These are phyloP conservation scores for Trichoplusia ni DNA, from an alignment of 1,140 invertebrate genomes.

Conservation along the genomic window DNA sequence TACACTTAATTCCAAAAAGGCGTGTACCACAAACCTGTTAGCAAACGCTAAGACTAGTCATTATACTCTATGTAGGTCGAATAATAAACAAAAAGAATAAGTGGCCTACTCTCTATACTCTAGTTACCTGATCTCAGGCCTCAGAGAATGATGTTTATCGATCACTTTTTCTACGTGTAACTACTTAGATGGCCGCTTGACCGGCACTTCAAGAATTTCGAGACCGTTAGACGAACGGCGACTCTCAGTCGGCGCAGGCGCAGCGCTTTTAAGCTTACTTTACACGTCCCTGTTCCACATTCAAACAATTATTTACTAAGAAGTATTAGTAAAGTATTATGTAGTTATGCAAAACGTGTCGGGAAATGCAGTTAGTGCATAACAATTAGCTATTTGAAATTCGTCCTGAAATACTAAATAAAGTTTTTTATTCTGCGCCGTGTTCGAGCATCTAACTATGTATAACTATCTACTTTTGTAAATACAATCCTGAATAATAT, in stretches of 20 bases:
- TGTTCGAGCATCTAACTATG: too few relatives aligned
- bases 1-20: too few relatives aligned
- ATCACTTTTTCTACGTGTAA: constrained; percentile 33
- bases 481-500: too few relatives aligned
- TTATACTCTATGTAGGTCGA: constrained; percentile 8
- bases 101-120: too few relatives aligned
- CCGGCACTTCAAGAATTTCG: constrained; percentile 16
- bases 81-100: neutral
- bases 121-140: constrained; percentile 3
- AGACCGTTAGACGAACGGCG: constrained; percentile 58
- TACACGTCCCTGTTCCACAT: constrained; percentile 45
- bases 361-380: constrained; percentile 8
- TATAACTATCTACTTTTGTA: too few relatives aligned
- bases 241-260: constrained; percentile 25
- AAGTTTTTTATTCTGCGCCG: too few relatives aligned
- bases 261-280: constrained; percentile 44
- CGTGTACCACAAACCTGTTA: neutral
- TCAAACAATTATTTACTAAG: constrained; percentile 12
- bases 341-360: neutral
- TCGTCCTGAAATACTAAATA: neutral
- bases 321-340: neutral
- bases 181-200: neutral
- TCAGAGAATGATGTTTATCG: constrained; percentile 32
- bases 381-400: neutral
- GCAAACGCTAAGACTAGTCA: constrained; percentile 3